Evolutionary conservation across 1,140 invertebrate genomes (phyloP).

Genomic region (Nylanderia fulva): DNA sequence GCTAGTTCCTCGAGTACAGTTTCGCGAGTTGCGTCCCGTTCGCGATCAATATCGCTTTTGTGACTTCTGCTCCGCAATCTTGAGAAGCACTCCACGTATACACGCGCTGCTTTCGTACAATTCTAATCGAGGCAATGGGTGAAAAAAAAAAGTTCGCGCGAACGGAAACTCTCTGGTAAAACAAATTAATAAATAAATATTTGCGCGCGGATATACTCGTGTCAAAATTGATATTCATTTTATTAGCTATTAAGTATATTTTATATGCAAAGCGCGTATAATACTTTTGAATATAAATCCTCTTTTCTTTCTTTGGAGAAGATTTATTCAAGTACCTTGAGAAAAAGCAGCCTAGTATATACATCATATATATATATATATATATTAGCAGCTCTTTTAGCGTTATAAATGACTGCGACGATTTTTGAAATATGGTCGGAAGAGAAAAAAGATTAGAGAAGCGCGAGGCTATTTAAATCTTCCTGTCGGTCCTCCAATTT

Average conservation of each 20-base stretch:
- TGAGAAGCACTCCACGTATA: not conserved
- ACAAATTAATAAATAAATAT: no score
- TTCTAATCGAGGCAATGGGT: slow-evolving; percentile 18
- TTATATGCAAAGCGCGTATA: no score
- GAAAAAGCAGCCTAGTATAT: not conserved
- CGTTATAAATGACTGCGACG: not conserved
- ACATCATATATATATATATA: no score
- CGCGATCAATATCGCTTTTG: slow-evolving; percentile 60
- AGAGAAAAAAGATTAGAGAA: not conserved
- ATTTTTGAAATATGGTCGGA: slow-evolving; percentile 30
- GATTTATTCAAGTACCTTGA: not conserved
- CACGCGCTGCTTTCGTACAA: not conserved
- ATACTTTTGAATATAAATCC: no score
- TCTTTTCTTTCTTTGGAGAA: no score
- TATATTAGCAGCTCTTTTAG: not conserved
- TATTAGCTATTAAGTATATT: no score
- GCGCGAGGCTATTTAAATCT: slow-evolving; percentile 26
- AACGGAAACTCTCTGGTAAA: no score
- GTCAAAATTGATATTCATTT: no score
- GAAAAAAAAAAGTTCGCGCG: no score
- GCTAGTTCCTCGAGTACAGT: slow-evolving; percentile 46
- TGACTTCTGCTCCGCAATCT: slow-evolving; percentile 32
- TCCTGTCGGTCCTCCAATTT: slow-evolving; percentile 43
- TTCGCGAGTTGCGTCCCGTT: slow-evolving; percentile 46
- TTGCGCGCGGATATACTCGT: no score